Evolutionary conservation across 2,888 invertebrate genomes (phyloP), one percentile per base, ranked within the genome.

Genomic region (Oegoconia quadripuncta): DNA sequence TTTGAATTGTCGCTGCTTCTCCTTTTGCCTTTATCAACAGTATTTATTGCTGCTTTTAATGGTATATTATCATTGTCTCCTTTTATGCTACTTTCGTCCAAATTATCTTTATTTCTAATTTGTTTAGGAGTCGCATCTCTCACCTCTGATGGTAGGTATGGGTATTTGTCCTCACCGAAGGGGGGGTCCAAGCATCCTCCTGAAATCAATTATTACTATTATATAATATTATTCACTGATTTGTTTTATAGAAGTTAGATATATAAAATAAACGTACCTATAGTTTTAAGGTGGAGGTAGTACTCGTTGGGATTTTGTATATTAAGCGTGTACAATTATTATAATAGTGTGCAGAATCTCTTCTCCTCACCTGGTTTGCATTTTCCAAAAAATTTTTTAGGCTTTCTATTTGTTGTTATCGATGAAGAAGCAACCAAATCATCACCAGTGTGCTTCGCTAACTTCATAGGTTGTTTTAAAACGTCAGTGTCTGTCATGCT

Each of bases 121-220:
- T n/a, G n/a, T n/a, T n/a, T n/a, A n/a, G n/a, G n/a, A n/a, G n/a
- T n/a, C n/a, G n/a, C n/a, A n/a, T n/a, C n/a, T n/a, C n/a, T n/a
- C n/a, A n/a, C n/a, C 39, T 41, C 31, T 18, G 37, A 34, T 45
- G 67, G 72, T 34, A 55, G 48, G 46, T 83, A 82, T 7, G 64
- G 40, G 52, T 77, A 74, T 51, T 54, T 76, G 1, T 86, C 84
- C 66, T 84, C 82, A 39, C 55, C 59, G 51, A 74, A 82, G 8
- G 80, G 76, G 33, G 86, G 84, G 58, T 87, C 84, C 34, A 86
- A 59, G 42, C 84, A 84, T 9, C 84, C 86, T 31, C 84, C 86
- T 86, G 41, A 41, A 61, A 55, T 12, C 37, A n/a, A 43, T 36
- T 14, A 42, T 47, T 18, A 30, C 3, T 12, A 3, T 27, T 13